These are phyloP conservation scores for Drosophila leonis DNA, from an alignment of 2,888 invertebrate species.

Conservation along the genomic window DNA sequence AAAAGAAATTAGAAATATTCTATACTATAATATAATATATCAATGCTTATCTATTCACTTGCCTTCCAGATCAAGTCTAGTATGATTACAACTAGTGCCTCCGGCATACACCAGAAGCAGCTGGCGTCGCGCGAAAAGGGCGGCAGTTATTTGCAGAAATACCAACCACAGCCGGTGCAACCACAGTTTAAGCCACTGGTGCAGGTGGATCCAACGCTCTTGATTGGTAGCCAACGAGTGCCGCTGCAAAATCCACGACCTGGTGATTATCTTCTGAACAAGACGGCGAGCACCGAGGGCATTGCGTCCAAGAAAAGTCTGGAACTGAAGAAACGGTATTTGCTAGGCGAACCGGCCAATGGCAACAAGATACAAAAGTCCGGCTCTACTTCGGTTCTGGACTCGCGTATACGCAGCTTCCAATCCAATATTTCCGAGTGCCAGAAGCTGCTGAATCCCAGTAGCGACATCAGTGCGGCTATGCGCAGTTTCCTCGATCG, in stretches of 20 bases:
- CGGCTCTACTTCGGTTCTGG: conserved; percentile 93
- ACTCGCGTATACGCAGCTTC: conserved; percentile 93
- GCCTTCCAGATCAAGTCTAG: conserved; percentile 82
- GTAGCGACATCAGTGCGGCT: conserved; percentile 89
- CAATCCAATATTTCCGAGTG: conserved; percentile 94
- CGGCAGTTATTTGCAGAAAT: conserved; percentile 80
- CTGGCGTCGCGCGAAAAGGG: conserved; percentile 67
- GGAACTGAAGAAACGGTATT: conserved; percentile 93
- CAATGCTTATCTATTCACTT: neutral
- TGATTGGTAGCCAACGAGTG: conserved; percentile 82
- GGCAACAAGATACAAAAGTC: conserved; percentile 92
- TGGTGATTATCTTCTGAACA: conserved; percentile 92
- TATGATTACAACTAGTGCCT: conserved; percentile 73
- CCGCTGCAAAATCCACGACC: conserved; percentile 87
- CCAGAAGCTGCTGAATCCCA: conserved; percentile 93
- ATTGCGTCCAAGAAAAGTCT: conserved; percentile 94
- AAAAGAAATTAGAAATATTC: conserved; percentile 50
- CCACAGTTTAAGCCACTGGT: conserved; percentile 85
- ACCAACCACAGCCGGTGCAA: conserved; percentile 77
- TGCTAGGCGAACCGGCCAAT: conserved; percentile 90
- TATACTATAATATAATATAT: neutral
- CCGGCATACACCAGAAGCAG: conserved; percentile 66
- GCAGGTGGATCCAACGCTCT: conserved; percentile 85
- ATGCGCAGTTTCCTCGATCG: conserved; percentile 89
- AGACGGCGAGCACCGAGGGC: conserved; percentile 94